Evolutionary conservation across 2,888 invertebrate species (phyloP), one percentile per base, ranked within the genome.

Genomic region (Caenorhabditis afra): DNA sequence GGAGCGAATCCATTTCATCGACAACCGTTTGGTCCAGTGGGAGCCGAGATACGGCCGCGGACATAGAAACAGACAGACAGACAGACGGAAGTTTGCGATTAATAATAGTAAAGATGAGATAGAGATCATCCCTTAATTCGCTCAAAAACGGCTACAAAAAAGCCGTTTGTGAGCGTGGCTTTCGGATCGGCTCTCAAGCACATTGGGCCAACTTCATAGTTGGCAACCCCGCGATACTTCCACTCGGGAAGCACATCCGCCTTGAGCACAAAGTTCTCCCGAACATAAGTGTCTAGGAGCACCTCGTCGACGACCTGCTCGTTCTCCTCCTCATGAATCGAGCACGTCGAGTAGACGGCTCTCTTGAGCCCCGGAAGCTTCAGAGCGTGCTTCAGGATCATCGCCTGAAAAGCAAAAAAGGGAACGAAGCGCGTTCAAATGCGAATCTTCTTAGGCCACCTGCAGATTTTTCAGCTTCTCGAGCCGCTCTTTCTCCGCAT

Each of bases 301-400:
- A 82, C 79, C 37, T 79, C 73, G 50, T 78, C 78, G 12, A 78
- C 58, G 3, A 99, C 97, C 85, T 94, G 92, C 91, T 99, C 99
- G 90, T 99, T 99, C 92, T 97, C 97, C 91, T 95, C 94, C 0
- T 94, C 93, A 90, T 94, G 93, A 11, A 96, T 88, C 0, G 98
- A 99, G 90, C 99, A 99, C 0, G 99, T 99, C 45, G 97, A 98
- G 91, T 99, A 99, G 3, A 97, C 94, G 16, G 99, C 94, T 68
- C 94, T 92, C 89, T 95, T 94, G 0, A 94, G 95, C 73, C 93
- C 93, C 0, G 96, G 95, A 91, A 96, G 97, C 58, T 77, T 82
- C 90, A 98, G 93, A 0, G 97, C 96, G 90, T 95, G 95, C 70
- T 94, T 93, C 0, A 99, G 92, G 71, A 98, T 93, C 90, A 94